A percentile compares a stretch with the other conserved stretches of the same genome.
Evolutionary conservation across 2,888 invertebrate genomes (phyloP).

Genomic region (Pseudococcus longispinus): DNA sequence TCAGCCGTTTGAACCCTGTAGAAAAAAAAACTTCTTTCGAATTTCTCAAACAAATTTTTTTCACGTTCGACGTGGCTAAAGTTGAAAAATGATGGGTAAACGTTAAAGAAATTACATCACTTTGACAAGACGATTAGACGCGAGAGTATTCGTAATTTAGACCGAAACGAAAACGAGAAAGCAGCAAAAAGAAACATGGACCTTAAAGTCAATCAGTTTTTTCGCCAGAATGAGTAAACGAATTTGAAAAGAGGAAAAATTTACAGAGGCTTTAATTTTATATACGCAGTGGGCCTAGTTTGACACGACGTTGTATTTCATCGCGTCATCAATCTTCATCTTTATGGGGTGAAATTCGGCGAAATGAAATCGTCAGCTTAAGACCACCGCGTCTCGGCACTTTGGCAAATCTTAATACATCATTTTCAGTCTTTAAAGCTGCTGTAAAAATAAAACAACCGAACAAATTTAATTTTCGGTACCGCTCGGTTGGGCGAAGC

Average conservation of each 20-base stretch:
- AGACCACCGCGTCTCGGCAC: background rate
- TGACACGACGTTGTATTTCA: background rate
- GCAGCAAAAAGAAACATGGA: background rate
- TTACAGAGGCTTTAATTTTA: background rate
- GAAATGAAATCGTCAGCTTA: constrained; percentile 28
- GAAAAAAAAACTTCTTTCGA: background rate
- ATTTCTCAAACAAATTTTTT: background rate
- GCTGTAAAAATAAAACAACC: background rate
- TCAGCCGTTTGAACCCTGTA: background rate
- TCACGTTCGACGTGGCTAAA: background rate
- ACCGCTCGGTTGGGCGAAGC: background rate
- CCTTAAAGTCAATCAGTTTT: background rate
- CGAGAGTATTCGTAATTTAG: background rate
- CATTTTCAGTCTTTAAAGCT: constrained; percentile 1
- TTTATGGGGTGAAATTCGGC: background rate
- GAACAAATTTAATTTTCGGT: background rate
- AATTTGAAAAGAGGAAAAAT: background rate
- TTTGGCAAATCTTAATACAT: constrained; percentile 31
- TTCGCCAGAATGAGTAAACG: background rate
- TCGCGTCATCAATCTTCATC: constrained; percentile 6
- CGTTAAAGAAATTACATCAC: background rate
- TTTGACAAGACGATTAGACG: background rate
- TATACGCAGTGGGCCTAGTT: background rate
- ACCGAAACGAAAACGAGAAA: background rate
- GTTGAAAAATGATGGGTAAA: background rate